Conservation (phyloP, 2,113 vertebrate genomes). For the Panthera tigris region DNA sequence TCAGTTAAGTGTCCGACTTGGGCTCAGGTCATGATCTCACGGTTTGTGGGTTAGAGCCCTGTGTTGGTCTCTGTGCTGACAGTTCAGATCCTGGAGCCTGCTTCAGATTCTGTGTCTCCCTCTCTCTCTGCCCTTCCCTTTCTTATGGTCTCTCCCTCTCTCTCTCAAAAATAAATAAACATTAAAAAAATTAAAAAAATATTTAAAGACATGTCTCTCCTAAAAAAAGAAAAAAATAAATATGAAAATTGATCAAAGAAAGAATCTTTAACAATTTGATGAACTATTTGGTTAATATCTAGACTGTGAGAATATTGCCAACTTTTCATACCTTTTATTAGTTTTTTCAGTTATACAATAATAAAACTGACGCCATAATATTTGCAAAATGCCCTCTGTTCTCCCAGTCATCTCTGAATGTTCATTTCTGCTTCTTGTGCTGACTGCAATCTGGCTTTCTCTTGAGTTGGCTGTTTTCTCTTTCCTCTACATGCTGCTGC, state of each 20-base stretch:
- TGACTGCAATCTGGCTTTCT: neutral
- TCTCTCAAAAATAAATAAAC: too few relatives aligned
- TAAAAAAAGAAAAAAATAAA: constrained; percentile 7
- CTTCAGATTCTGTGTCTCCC: too few relatives aligned
- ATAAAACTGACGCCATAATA: neutral
- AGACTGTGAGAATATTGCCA: neutral
- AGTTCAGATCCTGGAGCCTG: too few relatives aligned
- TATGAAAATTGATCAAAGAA: neutral
- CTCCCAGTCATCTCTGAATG: neutral
- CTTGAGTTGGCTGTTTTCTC: neutral
- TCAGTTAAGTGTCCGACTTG: too few relatives aligned
- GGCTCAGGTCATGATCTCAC: too few relatives aligned
- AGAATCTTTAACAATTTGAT: neutral
- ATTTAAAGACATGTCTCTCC: neutral
- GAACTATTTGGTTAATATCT: neutral
- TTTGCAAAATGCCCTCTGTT: neutral
- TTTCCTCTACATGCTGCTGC: neutral
- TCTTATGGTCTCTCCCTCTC: too few relatives aligned
- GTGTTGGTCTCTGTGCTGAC: too few relatives aligned
- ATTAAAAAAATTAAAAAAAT: too few relatives aligned
- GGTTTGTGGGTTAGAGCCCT: too few relatives aligned
- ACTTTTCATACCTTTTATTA: neutral
- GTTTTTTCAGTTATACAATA: neutral
- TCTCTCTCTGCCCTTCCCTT: too few relatives aligned
- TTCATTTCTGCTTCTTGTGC: neutral